Conservation (phyloP, 1,140 invertebrate genomes). For the Zaprionus nigranus region DNA sequence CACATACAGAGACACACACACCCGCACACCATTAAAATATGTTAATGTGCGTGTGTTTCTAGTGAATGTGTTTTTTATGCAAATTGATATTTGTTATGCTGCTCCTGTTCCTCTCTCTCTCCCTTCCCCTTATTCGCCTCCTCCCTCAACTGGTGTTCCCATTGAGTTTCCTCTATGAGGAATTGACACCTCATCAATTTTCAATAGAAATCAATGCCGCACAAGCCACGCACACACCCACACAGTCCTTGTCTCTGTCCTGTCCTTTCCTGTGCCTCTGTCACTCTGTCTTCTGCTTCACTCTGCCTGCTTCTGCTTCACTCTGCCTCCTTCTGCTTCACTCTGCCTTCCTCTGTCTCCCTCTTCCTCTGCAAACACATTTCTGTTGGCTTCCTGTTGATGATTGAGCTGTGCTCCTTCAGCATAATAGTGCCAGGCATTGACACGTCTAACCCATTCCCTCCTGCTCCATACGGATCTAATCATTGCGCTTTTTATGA, state of each 20-base stretch:
- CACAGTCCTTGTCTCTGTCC: not conserved
- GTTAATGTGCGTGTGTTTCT: conserved; percentile 56
- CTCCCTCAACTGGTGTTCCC: conserved; percentile 4
- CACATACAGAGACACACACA: conserved; percentile 47
- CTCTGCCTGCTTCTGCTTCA: not conserved
- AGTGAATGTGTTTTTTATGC: conserved; percentile 67
- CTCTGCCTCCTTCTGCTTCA: not conserved
- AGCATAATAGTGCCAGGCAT: conserved; percentile 36
- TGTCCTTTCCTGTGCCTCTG: too few relatives aligned
- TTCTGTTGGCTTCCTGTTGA: conserved; percentile 6
- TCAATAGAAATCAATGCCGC: conserved; percentile 59
- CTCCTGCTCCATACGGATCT: conserved; percentile 36
- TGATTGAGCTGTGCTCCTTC: conserved; percentile 49
- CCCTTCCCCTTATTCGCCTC: not conserved
- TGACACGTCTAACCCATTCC: conserved; percentile 16
- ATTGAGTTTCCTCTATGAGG: conserved; percentile 55
- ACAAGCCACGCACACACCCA: conserved; percentile 7
- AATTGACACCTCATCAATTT: conserved; percentile 78
- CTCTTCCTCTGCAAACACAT: not conserved
- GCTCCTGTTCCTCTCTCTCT: not conserved
- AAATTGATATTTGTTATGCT: conserved; percentile 53
- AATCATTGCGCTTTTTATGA: conserved; percentile 33
- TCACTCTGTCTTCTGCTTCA: not conserved
- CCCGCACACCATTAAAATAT: conserved; percentile 65
- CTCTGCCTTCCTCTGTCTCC: not conserved